Evolutionary conservation across 2,113 vertebrate species (phyloP), one percentile per base, ranked within the genome.

Genomic region (Triplophysa siluroides): DNA sequence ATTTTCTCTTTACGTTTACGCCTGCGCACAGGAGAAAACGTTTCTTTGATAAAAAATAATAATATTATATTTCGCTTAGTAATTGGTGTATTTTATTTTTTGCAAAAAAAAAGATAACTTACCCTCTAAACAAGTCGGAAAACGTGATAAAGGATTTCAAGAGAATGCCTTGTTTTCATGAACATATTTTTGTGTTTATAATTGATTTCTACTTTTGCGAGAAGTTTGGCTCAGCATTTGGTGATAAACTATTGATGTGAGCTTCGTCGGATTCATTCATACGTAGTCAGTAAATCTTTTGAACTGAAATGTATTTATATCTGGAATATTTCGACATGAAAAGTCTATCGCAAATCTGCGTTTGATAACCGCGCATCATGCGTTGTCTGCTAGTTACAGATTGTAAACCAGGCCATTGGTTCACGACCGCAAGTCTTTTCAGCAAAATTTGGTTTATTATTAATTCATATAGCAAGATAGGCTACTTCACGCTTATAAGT

Each of bases 211-310:
- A 67, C 43, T n/a, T 18, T 41, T 69, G 8, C 13, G 14, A 2
- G 3, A 70, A 33, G 68, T 70, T 70, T 69, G 47, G 41, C 14
- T 50, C 66, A 16, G 66, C 66, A 21, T 56, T 56, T 16, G 50
- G 50, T 58, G 54, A 8, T n/a, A 58, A 1, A 8, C 19, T 58
- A 54, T 9, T 58, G 19, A 9, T 9, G 7, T 12, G 45, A 47
- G 2, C 6, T 23, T 14, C 21, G 23, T 45, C 14, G 21, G 65
- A 47, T 8, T 68, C 1, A 69, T 69, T 69, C 8, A 50, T 29
- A 8, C 33, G 0, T 41, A 10, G 29, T 65, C 10, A 33, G 1
- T 43, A n/a, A 19, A 38, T 8, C 33, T 38, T 38, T 8, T 38
- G 33, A 7, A 7, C 33, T 6, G 33, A 38, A 38, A 7, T 7